phyloP scores from a whole-genome alignment of 2,113 vertebrate species.

The Ammodytes marinus region DNA sequence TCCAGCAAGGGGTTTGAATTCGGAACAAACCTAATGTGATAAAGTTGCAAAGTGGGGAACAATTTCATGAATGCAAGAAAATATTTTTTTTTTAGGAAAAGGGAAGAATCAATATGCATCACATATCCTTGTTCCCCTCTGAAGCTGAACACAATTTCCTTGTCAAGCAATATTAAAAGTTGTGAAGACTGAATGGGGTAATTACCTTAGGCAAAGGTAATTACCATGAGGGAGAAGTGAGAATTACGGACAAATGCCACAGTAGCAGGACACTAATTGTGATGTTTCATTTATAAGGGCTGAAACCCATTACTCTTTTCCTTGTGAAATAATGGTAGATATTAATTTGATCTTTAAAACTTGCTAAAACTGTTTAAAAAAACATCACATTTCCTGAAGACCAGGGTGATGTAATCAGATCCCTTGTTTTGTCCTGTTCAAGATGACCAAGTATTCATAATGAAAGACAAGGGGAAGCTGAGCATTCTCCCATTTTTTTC shows the following conservation, averaged over 20 bases:
- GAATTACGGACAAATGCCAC: neutral
- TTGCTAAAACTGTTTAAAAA: too few relatives aligned
- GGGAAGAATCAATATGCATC: too few relatives aligned
- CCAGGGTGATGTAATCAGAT: neutral
- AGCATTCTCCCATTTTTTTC: neutral
- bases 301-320: neutral
- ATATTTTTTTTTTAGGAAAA: too few relatives aligned
- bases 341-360: neutral
- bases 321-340: neutral
- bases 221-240: neutral
- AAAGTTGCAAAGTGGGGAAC: too few relatives aligned
- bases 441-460: neutral
- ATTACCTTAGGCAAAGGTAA: conserved; percentile 27
- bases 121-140: neutral
- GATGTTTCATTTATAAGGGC: neutral
- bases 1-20: neutral
- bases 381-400: neutral
- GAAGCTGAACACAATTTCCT: neutral
- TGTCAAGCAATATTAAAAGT: neutral
- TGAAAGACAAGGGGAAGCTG: neutral
- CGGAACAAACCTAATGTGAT: neutral
- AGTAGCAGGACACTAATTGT: neutral
- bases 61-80: too few relatives aligned
- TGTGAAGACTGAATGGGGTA: neutral
- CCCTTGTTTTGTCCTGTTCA: neutral